Evolutionary conservation across 2,888 invertebrate genomes (phyloP), one percentile per base, ranked within the genome.

Genomic region (Steinernema scapterisci): DNA sequence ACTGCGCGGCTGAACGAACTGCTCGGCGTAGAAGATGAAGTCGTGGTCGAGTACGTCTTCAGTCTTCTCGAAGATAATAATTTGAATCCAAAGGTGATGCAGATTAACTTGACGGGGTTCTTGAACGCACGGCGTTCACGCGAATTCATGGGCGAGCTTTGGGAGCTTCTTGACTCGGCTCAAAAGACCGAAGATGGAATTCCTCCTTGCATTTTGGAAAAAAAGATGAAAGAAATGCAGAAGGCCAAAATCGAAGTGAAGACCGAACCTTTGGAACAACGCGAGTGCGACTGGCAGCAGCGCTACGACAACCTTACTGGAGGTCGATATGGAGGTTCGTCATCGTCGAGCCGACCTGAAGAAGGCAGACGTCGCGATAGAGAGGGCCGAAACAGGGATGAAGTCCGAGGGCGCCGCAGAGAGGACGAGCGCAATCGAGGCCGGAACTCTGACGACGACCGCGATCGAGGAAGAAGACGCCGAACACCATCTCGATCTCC

Each of bases 21-120:
- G 77, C 91, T 99, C 73, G 95, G 95, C 85, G 94, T 97, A 89
- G 99, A 99, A 90, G 99, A 99, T 89, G 99, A 99, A 89, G 99
- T 99, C 51, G 93, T 99, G 82, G 94, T 96, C 80, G 97, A 97
- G 89, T 99, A 95, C 91, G 95, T 99, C 82, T 95, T 96, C 90
- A 97, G 97, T 90, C 97, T 99, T 89, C 91, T 99, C 75, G 97
- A 99, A 89, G 92, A 90, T 79, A 93, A 94, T 88, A 94, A 83
- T 51, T 31, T 86, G 72, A 84, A 86, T 76, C 86, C 86, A 0
- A 86, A 86, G 77, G 52, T 74, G 7, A 97, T 99, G 93, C 97
- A 99, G 92, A 99, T 99, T 88, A 99, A 99, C 90, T 91, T 99
- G 89, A 99, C 99, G 63, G 99, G 99, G 70, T 99, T 99, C 89